phyloP scores from a whole-genome alignment of 2,113 vertebrate genomes.

The Mionectes macconnelli region DNA sequence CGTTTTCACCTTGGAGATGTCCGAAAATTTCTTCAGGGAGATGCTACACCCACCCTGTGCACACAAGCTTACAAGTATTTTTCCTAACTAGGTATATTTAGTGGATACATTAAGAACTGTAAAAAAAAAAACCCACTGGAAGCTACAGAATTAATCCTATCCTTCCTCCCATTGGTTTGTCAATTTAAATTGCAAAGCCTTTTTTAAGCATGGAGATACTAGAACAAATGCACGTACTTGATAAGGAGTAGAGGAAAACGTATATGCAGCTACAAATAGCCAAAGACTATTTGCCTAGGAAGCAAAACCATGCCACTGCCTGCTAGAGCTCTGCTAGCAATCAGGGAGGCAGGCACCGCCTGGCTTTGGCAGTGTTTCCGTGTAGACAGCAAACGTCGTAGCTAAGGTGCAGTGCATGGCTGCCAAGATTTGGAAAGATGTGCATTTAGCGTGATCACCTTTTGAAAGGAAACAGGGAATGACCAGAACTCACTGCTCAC shows the following conservation, averaged over 20 bases:
- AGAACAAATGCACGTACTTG: neutral
- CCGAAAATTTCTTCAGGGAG: neutral
- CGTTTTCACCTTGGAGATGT: neutral
- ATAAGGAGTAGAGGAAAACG: neutral
- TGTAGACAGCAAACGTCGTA: neutral
- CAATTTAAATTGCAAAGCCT: neutral
- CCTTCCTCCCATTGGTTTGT: neutral
- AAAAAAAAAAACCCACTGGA: neutral
- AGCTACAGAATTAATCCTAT: neutral
- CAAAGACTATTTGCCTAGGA: neutral
- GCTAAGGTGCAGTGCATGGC: neutral
- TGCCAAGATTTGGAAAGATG: neutral
- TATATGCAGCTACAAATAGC: neutral
- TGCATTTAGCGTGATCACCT: neutral
- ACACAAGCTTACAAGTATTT: neutral
- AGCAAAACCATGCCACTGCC: neutral
- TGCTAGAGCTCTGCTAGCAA: neutral
- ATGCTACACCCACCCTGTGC: neutral
- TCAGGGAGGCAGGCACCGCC: neutral
- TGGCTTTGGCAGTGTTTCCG: neutral
- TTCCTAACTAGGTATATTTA: neutral
- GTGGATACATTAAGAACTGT: neutral
- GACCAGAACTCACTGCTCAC: neutral
- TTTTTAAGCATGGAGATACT: neutral
- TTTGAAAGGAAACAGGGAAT: neutral